Evolutionary conservation across 2,113 vertebrate genomes (phyloP).

Genomic region (Sorex araneus): DNA sequence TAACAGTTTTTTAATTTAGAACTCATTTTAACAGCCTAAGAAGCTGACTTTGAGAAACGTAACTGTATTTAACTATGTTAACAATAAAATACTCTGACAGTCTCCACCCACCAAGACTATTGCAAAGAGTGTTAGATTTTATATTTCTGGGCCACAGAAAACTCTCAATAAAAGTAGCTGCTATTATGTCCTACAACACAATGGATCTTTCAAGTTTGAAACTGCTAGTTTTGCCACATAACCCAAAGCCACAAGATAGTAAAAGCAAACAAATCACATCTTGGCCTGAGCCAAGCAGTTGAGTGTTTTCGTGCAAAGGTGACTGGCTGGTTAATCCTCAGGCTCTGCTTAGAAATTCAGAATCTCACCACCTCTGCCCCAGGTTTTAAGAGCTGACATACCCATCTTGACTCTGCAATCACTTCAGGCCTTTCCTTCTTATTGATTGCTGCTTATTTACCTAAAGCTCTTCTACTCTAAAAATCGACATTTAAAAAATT

Average conservation of each 20-base stretch:
- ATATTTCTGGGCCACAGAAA: background rate
- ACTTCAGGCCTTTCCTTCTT: background rate
- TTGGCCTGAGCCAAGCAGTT: background rate
- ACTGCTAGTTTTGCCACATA: constrained; percentile 26
- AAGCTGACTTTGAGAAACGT: constrained; percentile 33
- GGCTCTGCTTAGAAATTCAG: background rate
- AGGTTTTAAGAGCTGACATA: background rate
- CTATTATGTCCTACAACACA: background rate
- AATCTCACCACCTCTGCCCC: background rate
- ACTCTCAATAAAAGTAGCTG: background rate
- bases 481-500: constrained; percentile 27
- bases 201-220: constrained; percentile 14
- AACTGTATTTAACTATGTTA: constrained; percentile 4
- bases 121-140: constrained; percentile 33
- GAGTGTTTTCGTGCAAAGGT: background rate
- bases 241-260: background rate
- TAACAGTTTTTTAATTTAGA: background rate
- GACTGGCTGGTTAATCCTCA: background rate
- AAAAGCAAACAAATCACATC: constrained; percentile 30
- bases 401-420: background rate
- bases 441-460: background rate
- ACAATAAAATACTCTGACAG: background rate
- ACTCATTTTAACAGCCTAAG: background rate
- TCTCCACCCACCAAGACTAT: constrained; percentile 6
- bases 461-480: constrained; percentile 11